Evolutionary conservation across 2,888 invertebrate species (phyloP).

Genomic region (Dioctria linearis): DNA sequence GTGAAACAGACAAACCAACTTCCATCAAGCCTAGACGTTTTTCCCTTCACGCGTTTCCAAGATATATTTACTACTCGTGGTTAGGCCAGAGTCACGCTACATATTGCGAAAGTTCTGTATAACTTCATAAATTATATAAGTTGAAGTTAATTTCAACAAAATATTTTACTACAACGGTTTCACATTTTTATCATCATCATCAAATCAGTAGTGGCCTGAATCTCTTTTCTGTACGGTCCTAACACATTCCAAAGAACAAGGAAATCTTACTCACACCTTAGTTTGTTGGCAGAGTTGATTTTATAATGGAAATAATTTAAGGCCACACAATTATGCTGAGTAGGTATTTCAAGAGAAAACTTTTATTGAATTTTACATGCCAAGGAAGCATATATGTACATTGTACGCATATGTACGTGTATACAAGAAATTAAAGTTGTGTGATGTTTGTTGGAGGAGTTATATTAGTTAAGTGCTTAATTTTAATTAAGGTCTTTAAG

Average conservation of each 20-base stretch:
- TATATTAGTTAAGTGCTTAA: neutral
- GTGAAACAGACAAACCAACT: neutral
- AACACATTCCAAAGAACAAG: neutral
- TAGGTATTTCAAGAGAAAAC: neutral
- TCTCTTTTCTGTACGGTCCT: neutral
- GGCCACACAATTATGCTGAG: neutral
- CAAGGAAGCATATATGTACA: neutral
- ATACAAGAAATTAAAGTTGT: no score
- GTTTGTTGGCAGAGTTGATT: neutral
- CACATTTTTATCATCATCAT: neutral
- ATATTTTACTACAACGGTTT: neutral
- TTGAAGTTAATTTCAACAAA: neutral
- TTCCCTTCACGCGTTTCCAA: neutral
- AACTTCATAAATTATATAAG: neutral
- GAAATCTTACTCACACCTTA: neutral
- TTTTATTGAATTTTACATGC: neutral
- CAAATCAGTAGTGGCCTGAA: neutral
- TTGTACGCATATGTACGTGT: no score
- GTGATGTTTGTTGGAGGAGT: neutral
- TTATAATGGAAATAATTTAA: neutral
- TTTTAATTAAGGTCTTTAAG: neutral
- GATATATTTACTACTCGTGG: neutral
- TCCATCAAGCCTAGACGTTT: neutral
- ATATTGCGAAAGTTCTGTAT: neutral
- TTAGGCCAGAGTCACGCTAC: neutral